These are phyloP conservation scores for Ridgeia piscesae DNA, from an alignment of 1,140 invertebrate genomes.

Conservation along the genomic window DNA sequence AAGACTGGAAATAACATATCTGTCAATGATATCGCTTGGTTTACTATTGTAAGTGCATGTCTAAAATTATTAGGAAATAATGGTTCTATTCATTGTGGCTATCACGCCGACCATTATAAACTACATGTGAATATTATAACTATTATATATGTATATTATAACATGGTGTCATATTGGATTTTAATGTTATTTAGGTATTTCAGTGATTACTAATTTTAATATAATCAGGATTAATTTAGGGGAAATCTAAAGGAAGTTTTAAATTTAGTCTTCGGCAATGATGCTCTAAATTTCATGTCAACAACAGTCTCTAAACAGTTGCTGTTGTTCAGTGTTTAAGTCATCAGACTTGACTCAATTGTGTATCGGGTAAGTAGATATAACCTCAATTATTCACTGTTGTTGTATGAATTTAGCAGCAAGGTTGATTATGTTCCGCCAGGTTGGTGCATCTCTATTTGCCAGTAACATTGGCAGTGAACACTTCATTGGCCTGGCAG, in stretches of 20 bases:
- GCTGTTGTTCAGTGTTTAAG: neutral
- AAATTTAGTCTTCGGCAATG: no score
- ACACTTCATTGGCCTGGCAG: conserved; percentile 66
- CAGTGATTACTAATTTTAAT: neutral
- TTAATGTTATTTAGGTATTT: neutral
- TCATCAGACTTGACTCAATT: neutral
- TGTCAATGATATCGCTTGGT: neutral
- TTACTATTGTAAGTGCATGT: neutral
- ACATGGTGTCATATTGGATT: neutral
- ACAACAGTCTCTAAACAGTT: neutral
- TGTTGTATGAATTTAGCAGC: neutral
- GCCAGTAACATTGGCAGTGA: conserved; percentile 67
- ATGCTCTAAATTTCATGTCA: neutral
- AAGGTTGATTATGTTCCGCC: conserved; percentile 17
- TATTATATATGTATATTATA: no score
- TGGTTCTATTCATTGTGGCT: no score
- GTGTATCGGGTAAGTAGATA: neutral
- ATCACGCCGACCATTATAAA: no score
- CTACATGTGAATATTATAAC: no score
- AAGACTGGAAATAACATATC: neutral
- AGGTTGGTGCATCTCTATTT: conserved; percentile 66
- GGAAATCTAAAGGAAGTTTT: neutral
- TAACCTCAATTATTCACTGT: neutral
- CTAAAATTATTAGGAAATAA: neutral
- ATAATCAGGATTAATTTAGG: neutral